phyloP scores from a whole-genome alignment of 1,140 invertebrate species.

The Sitodiplosis mosellana region DNA sequence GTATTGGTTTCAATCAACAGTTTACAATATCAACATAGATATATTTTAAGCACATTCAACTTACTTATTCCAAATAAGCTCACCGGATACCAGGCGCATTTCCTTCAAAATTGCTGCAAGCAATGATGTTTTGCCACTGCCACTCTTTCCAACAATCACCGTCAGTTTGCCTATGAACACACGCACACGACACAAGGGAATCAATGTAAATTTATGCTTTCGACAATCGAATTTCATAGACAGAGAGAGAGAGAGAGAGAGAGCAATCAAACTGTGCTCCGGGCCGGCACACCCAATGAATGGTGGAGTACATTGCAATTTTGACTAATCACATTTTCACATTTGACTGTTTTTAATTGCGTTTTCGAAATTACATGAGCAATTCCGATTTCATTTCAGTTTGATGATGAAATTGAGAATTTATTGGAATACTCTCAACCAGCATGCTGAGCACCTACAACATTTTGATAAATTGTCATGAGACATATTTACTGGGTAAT shows the following conservation, averaged over 20 bases:
- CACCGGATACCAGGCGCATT: constrained; percentile 41
- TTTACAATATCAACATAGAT: no score
- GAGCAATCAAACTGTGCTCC: background rate
- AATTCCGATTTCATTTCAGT: background rate
- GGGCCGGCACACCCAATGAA: no score
- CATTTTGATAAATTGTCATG: background rate
- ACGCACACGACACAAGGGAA: constrained; percentile 15
- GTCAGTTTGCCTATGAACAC: constrained; percentile 42
- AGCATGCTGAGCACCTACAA: background rate
- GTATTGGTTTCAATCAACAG: no score
- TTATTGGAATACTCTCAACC: background rate
- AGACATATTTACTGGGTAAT: background rate
- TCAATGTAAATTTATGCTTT: constrained; percentile 8
- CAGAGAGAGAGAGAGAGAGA: background rate
- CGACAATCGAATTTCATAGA: constrained; percentile 4
- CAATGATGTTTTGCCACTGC: constrained; percentile 63
- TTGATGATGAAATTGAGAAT: background rate
- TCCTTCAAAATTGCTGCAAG: constrained; percentile 57
- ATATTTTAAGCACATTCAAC: no score
- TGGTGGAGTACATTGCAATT: no score
- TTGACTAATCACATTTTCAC: no score
- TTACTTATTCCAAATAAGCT: constrained; percentile 42
- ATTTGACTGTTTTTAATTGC: no score
- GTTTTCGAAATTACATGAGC: background rate
- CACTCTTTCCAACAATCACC: constrained; percentile 55